These are phyloP conservation scores for Clostera curtula DNA, from an alignment of 2,888 invertebrate species.

Conservation along the genomic window DNA sequence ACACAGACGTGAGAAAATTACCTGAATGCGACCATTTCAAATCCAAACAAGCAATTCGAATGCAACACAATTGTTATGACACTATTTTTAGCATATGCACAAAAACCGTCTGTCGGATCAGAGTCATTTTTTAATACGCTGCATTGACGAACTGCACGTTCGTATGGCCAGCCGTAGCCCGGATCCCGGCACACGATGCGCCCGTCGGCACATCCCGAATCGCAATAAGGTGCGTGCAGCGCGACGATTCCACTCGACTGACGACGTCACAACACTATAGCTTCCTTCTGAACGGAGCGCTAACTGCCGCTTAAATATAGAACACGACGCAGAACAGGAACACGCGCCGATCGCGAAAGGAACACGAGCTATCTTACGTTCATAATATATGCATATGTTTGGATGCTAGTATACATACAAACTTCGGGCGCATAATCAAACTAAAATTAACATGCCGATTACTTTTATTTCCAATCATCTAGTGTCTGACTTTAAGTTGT, in stretches of 20 bases:
- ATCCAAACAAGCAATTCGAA: conserved; percentile 10
- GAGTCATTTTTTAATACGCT: conserved; percentile 32
- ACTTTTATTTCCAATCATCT: too few relatives aligned
- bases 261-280: conserved; percentile 50
- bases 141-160: conserved; percentile 23
- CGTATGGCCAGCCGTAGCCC: conserved; percentile 15
- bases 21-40: conserved; percentile 28
- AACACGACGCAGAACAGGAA: conserved; percentile 60
- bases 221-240: conserved; percentile 37
- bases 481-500: too few relatives aligned
- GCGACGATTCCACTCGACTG: conserved; percentile 31
- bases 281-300: conserved; percentile 59
- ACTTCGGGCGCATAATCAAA: too few relatives aligned
- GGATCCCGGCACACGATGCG: conserved; percentile 27
- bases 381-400: conserved; percentile 2
- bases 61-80: conserved; percentile 31
- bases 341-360: conserved; percentile 51
- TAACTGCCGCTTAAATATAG: conserved; percentile 68
- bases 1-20: conserved; percentile 15
- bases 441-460: too few relatives aligned
- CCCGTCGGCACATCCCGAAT: conserved; percentile 37
- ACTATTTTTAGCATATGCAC: conserved; percentile 37
- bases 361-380: conserved; percentile 29
- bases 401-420: conserved; percentile 4
- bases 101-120: conserved; percentile 32